Base-by-base conservation (phyloP, 2,888 invertebrate genomes). In the Margaritifera margaritifera region DNA sequence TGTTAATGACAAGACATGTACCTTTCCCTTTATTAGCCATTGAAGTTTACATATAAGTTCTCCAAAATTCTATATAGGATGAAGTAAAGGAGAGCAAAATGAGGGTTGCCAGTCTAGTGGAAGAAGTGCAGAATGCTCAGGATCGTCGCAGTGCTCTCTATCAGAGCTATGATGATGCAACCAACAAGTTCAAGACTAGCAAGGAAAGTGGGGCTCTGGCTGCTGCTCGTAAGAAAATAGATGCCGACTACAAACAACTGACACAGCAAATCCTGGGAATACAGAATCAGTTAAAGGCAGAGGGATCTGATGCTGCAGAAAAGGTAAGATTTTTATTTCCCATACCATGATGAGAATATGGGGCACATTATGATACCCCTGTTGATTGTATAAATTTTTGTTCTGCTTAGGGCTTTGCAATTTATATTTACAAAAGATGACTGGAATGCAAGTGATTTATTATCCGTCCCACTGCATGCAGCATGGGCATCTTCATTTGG, bases 91-190 rank as follows among this genome's bases (percentile, higher is more conserved):
- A 92, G 77, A 89, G 89, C 61, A 89, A 90, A 72, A 88, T 92
- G 88, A 81, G 91, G 56, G 89, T 91, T 42, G 88, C 90, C 31
- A 89, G 91, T 60, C 77, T 90, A 70, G 78, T 91, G n/a, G 93
- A 93, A 82, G 92, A 92, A 73, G 91, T 93, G 4, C 89, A 92
- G 69, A 90, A 90, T 52, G 91, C 91, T 50, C 93, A 93, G 80
- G 93, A 93, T 80, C 91, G 92, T 67, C 90, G 93, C 64, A 92
- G 92, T 56, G 90, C 90, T 25, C 90, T 92, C 24, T 94, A 93
- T 84, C 92, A 92, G 80, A 91, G 91, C 65, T 91, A 93, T 72
- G 93, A 93, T 78, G 92, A 93, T 71, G 92, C 92, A 63, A 88
- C 93, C 56, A 90, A 91, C 74, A 92, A 92, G 79, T 91, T 92